Evolutionary conservation across 1,140 invertebrate species (phyloP).

Genomic region (Intoshia linei): DNA sequence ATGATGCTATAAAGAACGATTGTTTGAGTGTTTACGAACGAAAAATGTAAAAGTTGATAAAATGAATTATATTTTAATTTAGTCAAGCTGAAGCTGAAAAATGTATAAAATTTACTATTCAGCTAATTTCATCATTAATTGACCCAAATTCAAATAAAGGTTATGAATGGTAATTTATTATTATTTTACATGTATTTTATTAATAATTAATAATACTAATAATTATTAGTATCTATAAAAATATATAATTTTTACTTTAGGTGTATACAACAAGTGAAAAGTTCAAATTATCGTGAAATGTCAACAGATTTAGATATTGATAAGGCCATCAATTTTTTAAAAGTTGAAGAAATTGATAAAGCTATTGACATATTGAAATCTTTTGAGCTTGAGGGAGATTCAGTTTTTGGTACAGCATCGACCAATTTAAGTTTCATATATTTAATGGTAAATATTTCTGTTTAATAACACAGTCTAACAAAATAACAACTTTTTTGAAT

Average conservation of each 20-base stretch:
- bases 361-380: conserved; percentile 50
- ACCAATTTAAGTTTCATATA: conserved; percentile 67
- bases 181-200: background rate
- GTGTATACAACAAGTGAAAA: conserved; percentile 32
- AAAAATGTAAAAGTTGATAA: no score
- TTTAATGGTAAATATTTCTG: conserved; percentile 31
- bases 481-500: background rate
- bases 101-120: conserved; percentile 52
- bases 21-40: background rate
- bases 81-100: conserved; percentile 41
- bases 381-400: conserved; percentile 49
- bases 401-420: conserved; percentile 43
- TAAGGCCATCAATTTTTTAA: conserved; percentile 55
- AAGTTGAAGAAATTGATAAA: conserved; percentile 40
- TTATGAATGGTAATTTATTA: conserved; percentile 25
- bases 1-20: background rate
- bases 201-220: background rate
- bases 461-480: background rate
- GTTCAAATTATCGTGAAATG: conserved; percentile 37
- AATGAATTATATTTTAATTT: no score
- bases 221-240: background rate
- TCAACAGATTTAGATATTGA: conserved; percentile 65
- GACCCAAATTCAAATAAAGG: conserved; percentile 40
- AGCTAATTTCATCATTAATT: conserved; percentile 54
- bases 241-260: conserved; percentile 8